These are phyloP conservation scores for Pemphredon lugubris DNA, from an alignment of 2,888 invertebrate species.

Conservation along the genomic window DNA sequence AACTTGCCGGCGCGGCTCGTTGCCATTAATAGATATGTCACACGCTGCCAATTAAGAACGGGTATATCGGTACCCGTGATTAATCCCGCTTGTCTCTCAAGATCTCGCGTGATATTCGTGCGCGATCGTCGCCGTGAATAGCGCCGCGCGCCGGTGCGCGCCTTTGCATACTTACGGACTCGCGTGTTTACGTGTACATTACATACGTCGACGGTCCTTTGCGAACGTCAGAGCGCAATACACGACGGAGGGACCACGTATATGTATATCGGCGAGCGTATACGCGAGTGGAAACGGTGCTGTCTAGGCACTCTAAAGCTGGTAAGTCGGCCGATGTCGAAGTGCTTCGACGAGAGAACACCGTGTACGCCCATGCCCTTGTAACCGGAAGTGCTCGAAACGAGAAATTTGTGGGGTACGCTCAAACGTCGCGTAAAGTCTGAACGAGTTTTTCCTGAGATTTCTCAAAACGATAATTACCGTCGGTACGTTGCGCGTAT, in stretches of 20 bases:
- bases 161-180: neutral
- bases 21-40: slow-evolving; percentile 76
- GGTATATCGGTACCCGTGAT: slow-evolving; percentile 68
- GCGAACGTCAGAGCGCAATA: too few species aligned
- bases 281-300: slow-evolving; percentile 2
- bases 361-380: slow-evolving; percentile 10
- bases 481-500: too few species aligned
- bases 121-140: slow-evolving; percentile 51
- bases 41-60: slow-evolving; percentile 74
- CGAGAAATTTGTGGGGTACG: slow-evolving; percentile 22
- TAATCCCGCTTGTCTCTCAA: slow-evolving; percentile 66
- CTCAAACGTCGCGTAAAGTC: too few species aligned
- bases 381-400: slow-evolving; percentile 37
- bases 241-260: too few species aligned
- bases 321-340: neutral
- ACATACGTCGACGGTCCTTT: too few species aligned
- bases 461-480: too few species aligned
- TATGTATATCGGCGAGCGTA: slow-evolving; percentile 30
- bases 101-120: slow-evolving; percentile 53
- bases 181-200: slow-evolving; percentile 2
- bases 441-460: too few species aligned
- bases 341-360: neutral
- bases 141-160: slow-evolving; percentile 5
- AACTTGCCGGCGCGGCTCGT: slow-evolving; percentile 38
- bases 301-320: neutral